Conservation (phyloP, 2,888 invertebrate species). For the Athalia rosae region DNA sequence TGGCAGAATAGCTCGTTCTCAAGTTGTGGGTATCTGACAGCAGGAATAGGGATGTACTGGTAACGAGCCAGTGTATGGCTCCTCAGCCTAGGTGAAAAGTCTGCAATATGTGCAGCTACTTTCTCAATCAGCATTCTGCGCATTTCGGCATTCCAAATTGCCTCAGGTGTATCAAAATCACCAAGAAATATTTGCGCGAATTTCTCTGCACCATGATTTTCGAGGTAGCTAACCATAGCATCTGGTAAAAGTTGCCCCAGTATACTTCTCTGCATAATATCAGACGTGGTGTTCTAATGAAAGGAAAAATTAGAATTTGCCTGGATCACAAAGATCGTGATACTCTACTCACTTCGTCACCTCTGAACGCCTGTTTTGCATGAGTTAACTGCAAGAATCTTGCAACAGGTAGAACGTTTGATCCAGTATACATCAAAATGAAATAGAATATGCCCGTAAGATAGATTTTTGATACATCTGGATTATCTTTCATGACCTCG, state of each 20-base stretch:
- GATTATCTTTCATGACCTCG: slow-evolving; percentile 96
- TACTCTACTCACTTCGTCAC: slow-evolving; percentile 84
- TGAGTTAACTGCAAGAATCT: slow-evolving; percentile 96
- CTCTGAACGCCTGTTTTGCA: slow-evolving; percentile 95
- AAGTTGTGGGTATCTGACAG: slow-evolving; percentile 94
- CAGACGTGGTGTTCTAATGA: slow-evolving; percentile 76
- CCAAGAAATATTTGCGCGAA: slow-evolving; percentile 98
- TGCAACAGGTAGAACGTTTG: slow-evolving; percentile 96
- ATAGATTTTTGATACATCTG: slow-evolving; percentile 94
- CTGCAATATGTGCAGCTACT: slow-evolving; percentile 97
- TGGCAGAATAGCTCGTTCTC: slow-evolving; percentile 98
- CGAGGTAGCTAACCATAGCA: slow-evolving; percentile 99
- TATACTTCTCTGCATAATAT: slow-evolving; percentile 94
- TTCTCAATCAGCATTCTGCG: slow-evolving; percentile 96
- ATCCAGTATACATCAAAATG: slow-evolving; percentile 98
- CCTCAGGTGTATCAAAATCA: slow-evolving; percentile 99
- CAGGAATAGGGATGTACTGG: slow-evolving; percentile 96
- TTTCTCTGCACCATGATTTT: slow-evolving; percentile 98
- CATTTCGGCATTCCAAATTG: slow-evolving; percentile 99
- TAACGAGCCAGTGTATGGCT: slow-evolving; percentile 97
- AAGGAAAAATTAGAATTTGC: slow-evolving; percentile 27
- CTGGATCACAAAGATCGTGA: neutral
- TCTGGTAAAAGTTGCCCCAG: slow-evolving; percentile 96
- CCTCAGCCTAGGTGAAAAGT: slow-evolving; percentile 95
- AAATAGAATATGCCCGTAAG: slow-evolving; percentile 98